Evolutionary conservation across 2,888 invertebrate species (phyloP).

Genomic region (Athalia rosae): DNA sequence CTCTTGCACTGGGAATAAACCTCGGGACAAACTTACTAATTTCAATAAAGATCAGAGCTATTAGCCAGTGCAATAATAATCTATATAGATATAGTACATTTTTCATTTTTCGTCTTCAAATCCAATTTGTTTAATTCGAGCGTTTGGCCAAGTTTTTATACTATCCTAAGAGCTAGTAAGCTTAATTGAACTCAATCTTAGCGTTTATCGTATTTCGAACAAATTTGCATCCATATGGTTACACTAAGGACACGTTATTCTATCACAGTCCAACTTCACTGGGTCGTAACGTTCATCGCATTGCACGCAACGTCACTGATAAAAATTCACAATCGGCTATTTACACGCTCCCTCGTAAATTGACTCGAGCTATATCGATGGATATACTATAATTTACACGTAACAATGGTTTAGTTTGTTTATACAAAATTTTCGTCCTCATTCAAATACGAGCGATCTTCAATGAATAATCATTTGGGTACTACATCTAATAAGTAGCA

Average conservation of each 20-base stretch:
- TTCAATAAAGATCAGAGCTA: too few relatives aligned
- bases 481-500: too few relatives aligned
- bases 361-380: constrained; percentile 23
- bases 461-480: not conserved
- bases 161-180: not conserved
- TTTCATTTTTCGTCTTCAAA: too few relatives aligned
- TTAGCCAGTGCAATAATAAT: too few relatives aligned
- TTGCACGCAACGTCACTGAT: constrained; percentile 24
- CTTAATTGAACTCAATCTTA: constrained; percentile 22
- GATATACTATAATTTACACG: not conserved
- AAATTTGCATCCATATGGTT: constrained; percentile 43
- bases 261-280: constrained; percentile 55
- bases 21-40: too few relatives aligned
- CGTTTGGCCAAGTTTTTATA: too few relatives aligned
- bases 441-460: constrained; percentile 5
- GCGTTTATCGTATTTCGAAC: constrained; percentile 24
- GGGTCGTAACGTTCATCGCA: not conserved
- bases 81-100: too few relatives aligned
- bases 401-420: not conserved
- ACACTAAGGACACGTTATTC: constrained; percentile 52
- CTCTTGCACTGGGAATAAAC: too few relatives aligned
- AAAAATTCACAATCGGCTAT: constrained; percentile 35
- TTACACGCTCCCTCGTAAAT: constrained; percentile 34
- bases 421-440: constrained; percentile 10
- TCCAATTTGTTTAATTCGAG: too few relatives aligned